phyloP scores from a whole-genome alignment of 2,797 vertebrate species.

The Ispidina lecontei region DNA sequence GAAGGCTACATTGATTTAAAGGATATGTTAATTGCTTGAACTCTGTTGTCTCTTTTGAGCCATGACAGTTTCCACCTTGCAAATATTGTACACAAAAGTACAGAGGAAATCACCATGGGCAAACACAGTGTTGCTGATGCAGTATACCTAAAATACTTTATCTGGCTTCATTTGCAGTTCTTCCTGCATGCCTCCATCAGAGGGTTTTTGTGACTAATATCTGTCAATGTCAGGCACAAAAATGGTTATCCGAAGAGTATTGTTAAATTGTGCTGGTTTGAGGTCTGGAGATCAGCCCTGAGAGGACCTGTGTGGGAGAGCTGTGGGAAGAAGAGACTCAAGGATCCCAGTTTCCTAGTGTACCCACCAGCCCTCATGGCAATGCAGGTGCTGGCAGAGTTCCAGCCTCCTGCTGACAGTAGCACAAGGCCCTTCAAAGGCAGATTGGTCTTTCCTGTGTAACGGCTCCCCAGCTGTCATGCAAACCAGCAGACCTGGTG shows the following conservation, averaged over 20 bases:
- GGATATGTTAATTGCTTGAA: not conserved
- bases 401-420: not conserved
- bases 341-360: not conserved
- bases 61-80: not conserved
- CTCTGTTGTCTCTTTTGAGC: not conserved
- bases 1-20: not conserved
- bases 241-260: not conserved
- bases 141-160: not conserved
- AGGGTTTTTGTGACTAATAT: not conserved
- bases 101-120: not conserved
- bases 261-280: not conserved
- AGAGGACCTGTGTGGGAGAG: not conserved
- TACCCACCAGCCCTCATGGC: not conserved
- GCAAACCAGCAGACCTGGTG: fast-evolving
- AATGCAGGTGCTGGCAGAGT: not conserved
- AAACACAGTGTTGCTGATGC: not conserved
- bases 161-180: not conserved
- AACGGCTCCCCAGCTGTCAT: not conserved
- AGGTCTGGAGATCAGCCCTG: not conserved
- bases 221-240: not conserved
- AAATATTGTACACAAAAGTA: not conserved
- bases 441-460: not conserved
- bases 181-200: not conserved
- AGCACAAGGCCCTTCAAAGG: not conserved
- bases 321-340: not conserved